Conservation (phyloP, 1,140 invertebrate genomes). For the Saccostrea glomerata region DNA sequence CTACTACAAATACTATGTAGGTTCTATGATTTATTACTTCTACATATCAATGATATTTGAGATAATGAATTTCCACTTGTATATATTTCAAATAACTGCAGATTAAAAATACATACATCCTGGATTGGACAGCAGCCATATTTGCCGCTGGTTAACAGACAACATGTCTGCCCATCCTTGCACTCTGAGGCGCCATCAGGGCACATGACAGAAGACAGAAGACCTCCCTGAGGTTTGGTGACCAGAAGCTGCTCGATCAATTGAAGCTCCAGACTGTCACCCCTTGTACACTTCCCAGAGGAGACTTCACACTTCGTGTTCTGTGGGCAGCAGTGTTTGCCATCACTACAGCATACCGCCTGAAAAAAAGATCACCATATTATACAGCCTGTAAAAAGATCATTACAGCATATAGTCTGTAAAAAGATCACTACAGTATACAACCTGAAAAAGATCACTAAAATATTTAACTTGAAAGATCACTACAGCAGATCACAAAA, state of each 20-base stretch:
- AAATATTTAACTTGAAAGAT: too few relatives aligned
- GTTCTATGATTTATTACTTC: too few relatives aligned
- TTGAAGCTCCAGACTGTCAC: constrained; percentile 48
- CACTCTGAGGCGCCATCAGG: constrained; percentile 72
- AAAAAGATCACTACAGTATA: too few relatives aligned
- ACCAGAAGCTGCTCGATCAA: constrained; percentile 56
- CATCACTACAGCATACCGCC: constrained; percentile 75
- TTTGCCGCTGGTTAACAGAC: constrained; percentile 68
- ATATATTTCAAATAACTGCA: too few relatives aligned
- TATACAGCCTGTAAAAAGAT: constrained; percentile 69
- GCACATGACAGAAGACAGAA: constrained; percentile 56
- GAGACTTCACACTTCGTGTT: constrained; percentile 67
- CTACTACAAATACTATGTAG: too few relatives aligned
- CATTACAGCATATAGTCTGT: constrained; percentile 74
- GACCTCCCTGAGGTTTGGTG: not conserved
- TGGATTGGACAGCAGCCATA: constrained; percentile 78
- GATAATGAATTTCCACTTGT: too few relatives aligned
- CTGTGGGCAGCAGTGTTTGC: constrained; percentile 72
- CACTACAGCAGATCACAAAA: too few relatives aligned
- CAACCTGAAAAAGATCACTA: too few relatives aligned
- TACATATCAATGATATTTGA: too few relatives aligned
- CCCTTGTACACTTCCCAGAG: constrained; percentile 57
- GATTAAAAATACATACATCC: constrained; percentile 55
- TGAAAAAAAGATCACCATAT: constrained; percentile 67
- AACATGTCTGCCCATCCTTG: constrained; percentile 78